Evolutionary conservation across 1,140 invertebrate genomes (phyloP).

Genomic region (Drosophila pachea): DNA sequence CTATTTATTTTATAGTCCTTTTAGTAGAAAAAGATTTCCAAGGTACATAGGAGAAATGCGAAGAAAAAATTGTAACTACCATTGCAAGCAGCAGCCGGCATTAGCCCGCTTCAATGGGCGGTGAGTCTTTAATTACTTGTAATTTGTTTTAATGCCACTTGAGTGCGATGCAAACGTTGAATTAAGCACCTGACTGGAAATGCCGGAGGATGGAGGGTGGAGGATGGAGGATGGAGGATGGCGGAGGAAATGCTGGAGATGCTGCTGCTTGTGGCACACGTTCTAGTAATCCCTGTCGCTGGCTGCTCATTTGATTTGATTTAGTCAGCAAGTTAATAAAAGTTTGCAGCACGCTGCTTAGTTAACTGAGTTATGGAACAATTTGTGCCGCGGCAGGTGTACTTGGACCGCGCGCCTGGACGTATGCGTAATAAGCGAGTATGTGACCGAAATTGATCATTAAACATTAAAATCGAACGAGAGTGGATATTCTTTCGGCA

Average conservation of each 20-base stretch:
- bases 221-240: background rate
- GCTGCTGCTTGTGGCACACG: slow-evolving; percentile 3
- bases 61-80: slow-evolving; percentile 12
- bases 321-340: slow-evolving; percentile 70
- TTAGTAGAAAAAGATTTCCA: background rate
- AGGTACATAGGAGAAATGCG: background rate
- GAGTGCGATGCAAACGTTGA: slow-evolving; percentile 41
- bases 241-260: background rate
- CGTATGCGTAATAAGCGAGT: slow-evolving; percentile 9
- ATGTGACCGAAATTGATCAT: slow-evolving; percentile 52
- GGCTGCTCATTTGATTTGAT: slow-evolving; percentile 70
- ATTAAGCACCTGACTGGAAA: slow-evolving; percentile 34
- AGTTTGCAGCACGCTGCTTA: slow-evolving; percentile 50
- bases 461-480: slow-evolving; percentile 63
- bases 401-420: background rate
- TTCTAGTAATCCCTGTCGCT: slow-evolving; percentile 42
- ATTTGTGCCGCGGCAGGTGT: slow-evolving; percentile 37
- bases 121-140: slow-evolving; percentile 72
- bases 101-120: slow-evolving; percentile 49
- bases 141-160: slow-evolving; percentile 76
- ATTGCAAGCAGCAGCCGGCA: slow-evolving; percentile 12
- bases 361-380: slow-evolving; percentile 71
- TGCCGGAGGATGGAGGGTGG: background rate
- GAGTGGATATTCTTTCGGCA: slow-evolving; percentile 17
- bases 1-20: background rate